Evolutionary conservation across 2,113 vertebrate species (phyloP).

Genomic region (Artemisiospiza belli): DNA sequence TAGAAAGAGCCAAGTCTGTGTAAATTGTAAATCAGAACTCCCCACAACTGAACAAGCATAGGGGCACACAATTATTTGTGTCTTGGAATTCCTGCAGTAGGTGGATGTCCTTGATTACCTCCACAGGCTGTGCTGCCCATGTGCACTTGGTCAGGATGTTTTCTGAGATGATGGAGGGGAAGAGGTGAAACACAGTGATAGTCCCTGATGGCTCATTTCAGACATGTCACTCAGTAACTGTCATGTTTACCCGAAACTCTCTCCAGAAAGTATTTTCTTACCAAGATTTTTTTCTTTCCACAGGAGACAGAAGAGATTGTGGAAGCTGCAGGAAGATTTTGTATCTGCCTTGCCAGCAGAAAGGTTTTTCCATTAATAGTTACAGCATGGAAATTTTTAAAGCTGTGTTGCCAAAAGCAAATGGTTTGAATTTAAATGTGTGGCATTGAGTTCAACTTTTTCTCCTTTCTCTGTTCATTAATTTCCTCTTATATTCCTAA

Average conservation of each 20-base stretch:
- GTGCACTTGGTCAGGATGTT: fast-evolving
- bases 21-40: background rate
- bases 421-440: background rate
- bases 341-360: background rate
- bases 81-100: background rate
- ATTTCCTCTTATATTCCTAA: background rate
- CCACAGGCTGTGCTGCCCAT: fast-evolving
- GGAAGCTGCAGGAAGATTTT: conserved; percentile 56
- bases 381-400: background rate
- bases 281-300: background rate
- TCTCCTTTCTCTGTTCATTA: background rate
- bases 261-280: background rate
- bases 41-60: fast-evolving
- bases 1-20: background rate
- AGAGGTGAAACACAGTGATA: background rate
- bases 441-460: background rate
- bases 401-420: background rate
- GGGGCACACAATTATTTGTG: background rate
- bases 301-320: conserved; percentile 56
- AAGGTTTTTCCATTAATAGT: background rate
- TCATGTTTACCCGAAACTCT: background rate
- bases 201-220: background rate
- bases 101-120: background rate
- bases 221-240: background rate
- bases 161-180: background rate